Evolutionary conservation across 2,113 vertebrate species (phyloP).

Genomic region (Percina caprodes): DNA sequence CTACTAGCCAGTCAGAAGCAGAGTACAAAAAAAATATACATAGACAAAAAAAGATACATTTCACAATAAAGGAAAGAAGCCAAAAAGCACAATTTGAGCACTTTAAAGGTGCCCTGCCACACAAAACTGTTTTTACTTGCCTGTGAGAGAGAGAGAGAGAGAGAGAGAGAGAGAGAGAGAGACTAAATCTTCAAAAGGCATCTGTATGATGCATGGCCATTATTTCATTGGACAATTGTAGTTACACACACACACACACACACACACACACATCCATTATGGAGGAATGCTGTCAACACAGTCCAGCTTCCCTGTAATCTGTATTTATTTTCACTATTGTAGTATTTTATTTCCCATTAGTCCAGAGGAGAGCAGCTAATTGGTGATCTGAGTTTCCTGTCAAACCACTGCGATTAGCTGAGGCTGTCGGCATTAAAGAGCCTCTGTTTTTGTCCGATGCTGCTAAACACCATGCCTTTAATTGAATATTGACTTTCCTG

Average conservation of each 20-base stretch:
- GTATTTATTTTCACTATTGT: conserved; percentile 2
- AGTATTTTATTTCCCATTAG: conserved; percentile 6
- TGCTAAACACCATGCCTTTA: conserved; percentile 70
- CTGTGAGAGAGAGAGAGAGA: too few relatives aligned
- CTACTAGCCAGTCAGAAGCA: too few relatives aligned
- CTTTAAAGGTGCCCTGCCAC: too few relatives aligned
- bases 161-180: too few relatives aligned
- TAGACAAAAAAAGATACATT: too few relatives aligned
- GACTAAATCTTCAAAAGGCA: too few relatives aligned
- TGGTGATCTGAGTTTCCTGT: conserved; percentile 24
- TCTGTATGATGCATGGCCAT: too few relatives aligned
- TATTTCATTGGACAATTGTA: too few relatives aligned
- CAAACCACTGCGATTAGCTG: conserved; percentile 11
- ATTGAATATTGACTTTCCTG: conserved; percentile 80
- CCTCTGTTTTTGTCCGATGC: conserved; percentile 55
- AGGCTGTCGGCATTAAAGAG: conserved; percentile 52
- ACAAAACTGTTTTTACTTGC: too few relatives aligned
- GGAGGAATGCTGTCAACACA: background rate
- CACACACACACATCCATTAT: background rate
- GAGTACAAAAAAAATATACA: too few relatives aligned
- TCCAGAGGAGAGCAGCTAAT: conserved; percentile 31
- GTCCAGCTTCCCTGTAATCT: conserved; percentile 1
- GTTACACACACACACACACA: background rate
- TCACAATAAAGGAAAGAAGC: too few relatives aligned
- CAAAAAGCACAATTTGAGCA: too few relatives aligned